Conservation (phyloP, 2,888 invertebrate species). For the Ctenicera cuprea region DNA sequence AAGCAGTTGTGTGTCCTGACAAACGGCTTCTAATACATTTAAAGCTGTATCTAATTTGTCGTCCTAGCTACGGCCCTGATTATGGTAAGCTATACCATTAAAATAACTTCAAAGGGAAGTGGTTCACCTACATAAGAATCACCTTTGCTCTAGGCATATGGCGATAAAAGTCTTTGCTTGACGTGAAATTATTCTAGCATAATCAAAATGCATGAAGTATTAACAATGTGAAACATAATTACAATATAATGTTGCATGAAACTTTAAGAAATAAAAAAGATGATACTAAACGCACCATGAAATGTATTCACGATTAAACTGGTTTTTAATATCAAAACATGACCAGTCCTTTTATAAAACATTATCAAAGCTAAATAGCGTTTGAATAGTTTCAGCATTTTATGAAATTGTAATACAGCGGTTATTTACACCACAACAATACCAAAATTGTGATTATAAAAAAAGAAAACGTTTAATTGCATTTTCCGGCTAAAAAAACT, state of each 20-base stretch:
- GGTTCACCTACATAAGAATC: slow-evolving; percentile 38
- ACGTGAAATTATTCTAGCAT: slow-evolving; percentile 66
- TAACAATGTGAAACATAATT: slow-evolving; percentile 67
- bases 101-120: slow-evolving; percentile 34
- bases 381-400: neutral
- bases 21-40: neutral
- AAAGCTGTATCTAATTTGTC: too few relatives aligned
- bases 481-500: slow-evolving; percentile 3
- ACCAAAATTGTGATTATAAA: slow-evolving; percentile 5
- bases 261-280: slow-evolving; percentile 60
- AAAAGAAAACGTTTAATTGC: neutral
- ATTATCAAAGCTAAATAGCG: neutral
- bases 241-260: slow-evolving; percentile 68
- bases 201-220: slow-evolving; percentile 66
- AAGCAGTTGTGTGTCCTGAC: neutral
- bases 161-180: slow-evolving; percentile 46
- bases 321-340: slow-evolving; percentile 40
- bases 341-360: slow-evolving; percentile 27
- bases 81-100: slow-evolving; percentile 3
- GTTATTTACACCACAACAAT: neutral
- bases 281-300: slow-evolving; percentile 49
- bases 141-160: slow-evolving; percentile 19
- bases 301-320: slow-evolving; percentile 50
- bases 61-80: neutral
- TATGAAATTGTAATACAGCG: neutral